A percentile compares a stretch with the other conserved stretches of the same genome.
phyloP scores from a whole-genome alignment of 2,888 invertebrate species.

The Adelognathus sp. region DNA sequence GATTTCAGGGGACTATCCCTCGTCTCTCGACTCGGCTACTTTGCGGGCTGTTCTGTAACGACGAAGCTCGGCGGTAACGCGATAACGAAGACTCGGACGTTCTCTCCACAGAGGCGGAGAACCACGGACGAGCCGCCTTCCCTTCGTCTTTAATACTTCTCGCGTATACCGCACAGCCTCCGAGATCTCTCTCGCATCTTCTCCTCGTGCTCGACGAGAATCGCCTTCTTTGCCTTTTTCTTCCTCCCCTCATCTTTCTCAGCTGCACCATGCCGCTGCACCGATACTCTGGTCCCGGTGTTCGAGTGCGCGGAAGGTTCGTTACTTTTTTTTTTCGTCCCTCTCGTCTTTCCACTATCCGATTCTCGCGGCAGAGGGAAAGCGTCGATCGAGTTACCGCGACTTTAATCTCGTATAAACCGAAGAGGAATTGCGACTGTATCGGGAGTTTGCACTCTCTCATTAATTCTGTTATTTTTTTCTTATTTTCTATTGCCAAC shows the following conservation, averaged over 20 bases:
- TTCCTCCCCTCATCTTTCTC: constrained; percentile 8
- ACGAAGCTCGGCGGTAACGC: constrained; percentile 36
- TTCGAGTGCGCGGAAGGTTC: background rate
- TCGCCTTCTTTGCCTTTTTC: background rate
- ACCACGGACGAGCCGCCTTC: constrained; percentile 15
- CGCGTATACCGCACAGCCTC: constrained; percentile 16
- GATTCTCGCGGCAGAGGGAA: constrained; percentile 13
- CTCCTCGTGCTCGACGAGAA: background rate
- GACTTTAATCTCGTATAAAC: constrained; percentile 41
- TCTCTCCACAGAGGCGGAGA: constrained; percentile 24
- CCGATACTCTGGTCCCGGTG: background rate
- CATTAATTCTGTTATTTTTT: background rate
- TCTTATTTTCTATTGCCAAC: background rate
- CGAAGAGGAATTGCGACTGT: background rate
- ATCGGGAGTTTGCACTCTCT: background rate
- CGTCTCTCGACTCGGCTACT: constrained; percentile 15
- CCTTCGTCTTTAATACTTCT: constrained; percentile 25
- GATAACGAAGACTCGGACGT: constrained; percentile 47
- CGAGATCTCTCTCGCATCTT: constrained; percentile 24
- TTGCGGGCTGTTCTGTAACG: constrained; percentile 31
- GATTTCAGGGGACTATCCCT: constrained; percentile 37
- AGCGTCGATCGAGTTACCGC: constrained; percentile 40
- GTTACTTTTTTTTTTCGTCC: constrained; percentile 9
- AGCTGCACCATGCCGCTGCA: background rate
- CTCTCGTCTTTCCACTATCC: background rate